Base-by-base conservation (phyloP, 2,797 vertebrate species). In the Cheirogaleus major region DNA sequence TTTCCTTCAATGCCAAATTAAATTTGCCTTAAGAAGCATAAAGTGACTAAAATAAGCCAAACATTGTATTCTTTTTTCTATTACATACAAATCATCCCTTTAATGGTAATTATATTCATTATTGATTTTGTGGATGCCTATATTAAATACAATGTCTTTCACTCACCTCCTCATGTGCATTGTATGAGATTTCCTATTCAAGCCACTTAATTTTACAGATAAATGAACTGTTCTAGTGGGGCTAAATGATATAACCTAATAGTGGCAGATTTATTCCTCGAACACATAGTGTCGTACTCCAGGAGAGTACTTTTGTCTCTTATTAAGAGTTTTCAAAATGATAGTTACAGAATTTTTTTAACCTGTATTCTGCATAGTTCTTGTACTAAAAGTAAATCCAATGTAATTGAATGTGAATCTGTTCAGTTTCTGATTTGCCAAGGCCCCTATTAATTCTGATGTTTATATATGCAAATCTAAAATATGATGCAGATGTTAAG, bases 1-100 rank as follows among this genome's bases (percentile, higher is more conserved):
- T 82, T 96, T 98, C 95, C 80, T 94, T 97, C 84, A 76, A 67
- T 95, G 91, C 13, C 95, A 98, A 89, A 97, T 14, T 92, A 94
- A 95, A 95, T 97, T 95, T 97, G 25, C 43, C 0, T 18, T 92
- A 92, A 93, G 18, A 96, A 83, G 45, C 5, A 8, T 94, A 96
- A 95, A 84, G 91, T 30, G 45, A 32, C 8, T 90, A 85, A 97
- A 67, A 91, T 94, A 52, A 9, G 82, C 2, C 25, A 80, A 97
- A 32, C 23, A 11, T 1, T 25, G 4, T 11, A 88, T 38, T 93
- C 3, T 67, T 80, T 82, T 27, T 93, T 89, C 14, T 85, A 23
- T 38, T 84, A 63, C 3, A 67, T 48, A 63, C 6, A 65, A 75
- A 72, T 84, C 14, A 63, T 89, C 38, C 48, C 18, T 73, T 87